phyloP scores from a whole-genome alignment of 2,797 vertebrate genomes.

The Allobates femoralis region DNA sequence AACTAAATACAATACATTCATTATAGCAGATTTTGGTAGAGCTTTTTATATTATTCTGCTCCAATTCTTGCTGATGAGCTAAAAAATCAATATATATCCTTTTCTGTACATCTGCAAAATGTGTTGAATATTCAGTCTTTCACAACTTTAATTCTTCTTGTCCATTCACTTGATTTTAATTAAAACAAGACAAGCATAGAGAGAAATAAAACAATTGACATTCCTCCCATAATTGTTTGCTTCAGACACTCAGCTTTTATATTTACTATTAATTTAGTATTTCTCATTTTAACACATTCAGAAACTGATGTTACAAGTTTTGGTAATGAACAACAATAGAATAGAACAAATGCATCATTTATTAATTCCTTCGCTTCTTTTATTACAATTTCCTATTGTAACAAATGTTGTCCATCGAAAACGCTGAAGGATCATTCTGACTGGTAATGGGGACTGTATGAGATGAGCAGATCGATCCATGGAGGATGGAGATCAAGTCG shows the following conservation, averaged over 20 bases:
- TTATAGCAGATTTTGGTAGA: conserved; percentile 63
- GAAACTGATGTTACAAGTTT: neutral
- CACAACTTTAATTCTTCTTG: conserved; percentile 62
- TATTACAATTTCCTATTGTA: too few species aligned
- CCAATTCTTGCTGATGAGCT: conserved; percentile 63
- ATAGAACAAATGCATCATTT: neutral
- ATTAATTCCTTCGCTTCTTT: too few species aligned
- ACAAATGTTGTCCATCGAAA: too few species aligned
- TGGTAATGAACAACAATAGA: neutral
- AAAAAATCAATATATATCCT: conserved; percentile 68
- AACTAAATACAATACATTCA: conserved; percentile 69
- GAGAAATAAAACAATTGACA: conserved; percentile 20
- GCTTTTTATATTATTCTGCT: conserved; percentile 62
- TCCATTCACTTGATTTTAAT: conserved; percentile 68
- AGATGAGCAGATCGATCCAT: too few species aligned
- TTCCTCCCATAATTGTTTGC: neutral
- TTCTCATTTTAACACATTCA: neutral
- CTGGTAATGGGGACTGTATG: too few species aligned
- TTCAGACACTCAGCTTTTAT: neutral
- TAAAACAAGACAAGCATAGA: conserved; percentile 60
- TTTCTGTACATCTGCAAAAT: conserved; percentile 65
- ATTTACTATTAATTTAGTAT: neutral
- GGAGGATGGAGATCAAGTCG: too few species aligned
- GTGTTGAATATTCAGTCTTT: conserved; percentile 63
- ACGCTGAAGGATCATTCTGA: too few species aligned